These are phyloP conservation scores for Polylopha cassiicola DNA, from an alignment of 2,888 invertebrate species.

Conservation along the genomic window DNA sequence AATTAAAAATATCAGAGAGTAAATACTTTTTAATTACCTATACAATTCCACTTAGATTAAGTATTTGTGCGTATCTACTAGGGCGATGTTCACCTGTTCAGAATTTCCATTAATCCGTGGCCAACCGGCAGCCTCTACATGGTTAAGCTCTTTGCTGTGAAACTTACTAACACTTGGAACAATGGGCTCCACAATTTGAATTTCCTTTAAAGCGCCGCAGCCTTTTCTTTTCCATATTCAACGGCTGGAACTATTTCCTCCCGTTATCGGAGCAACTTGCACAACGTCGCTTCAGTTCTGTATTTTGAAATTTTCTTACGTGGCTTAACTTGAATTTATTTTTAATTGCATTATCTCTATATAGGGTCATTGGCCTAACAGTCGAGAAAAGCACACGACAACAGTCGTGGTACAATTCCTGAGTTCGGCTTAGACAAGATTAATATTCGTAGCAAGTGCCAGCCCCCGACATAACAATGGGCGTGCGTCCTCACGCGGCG, in stretches of 20 bases:
- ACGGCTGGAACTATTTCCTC: conserved; percentile 34
- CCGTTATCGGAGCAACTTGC: conserved; percentile 23
- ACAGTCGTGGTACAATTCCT: conserved; percentile 41
- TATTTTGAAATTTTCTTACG: too few species aligned
- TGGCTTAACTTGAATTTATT: too few species aligned
- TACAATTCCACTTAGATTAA: too few species aligned
- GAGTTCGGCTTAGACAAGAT: conserved; percentile 60
- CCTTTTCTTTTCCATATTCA: conserved; percentile 51
- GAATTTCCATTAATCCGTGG: conserved; percentile 42
- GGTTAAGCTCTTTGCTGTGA: conserved; percentile 49
- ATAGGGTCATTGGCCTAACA: conserved; percentile 59
- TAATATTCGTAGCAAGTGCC: conserved; percentile 70
- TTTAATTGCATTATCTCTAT: conserved; percentile 12
- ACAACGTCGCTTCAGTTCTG: conserved; percentile 16
- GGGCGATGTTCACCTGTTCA: conserved; percentile 6
- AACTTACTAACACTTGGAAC: conserved; percentile 42
- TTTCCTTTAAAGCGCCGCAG: conserved; percentile 41
- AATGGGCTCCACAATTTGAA: conserved; percentile 58
- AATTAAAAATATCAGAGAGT: too few species aligned
- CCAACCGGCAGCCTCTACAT: conserved; percentile 46
- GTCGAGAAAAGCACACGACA: conserved; percentile 42
- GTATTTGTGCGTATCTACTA: conserved; percentile 4
- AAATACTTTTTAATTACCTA: too few species aligned
- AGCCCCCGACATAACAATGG: conserved; percentile 64
- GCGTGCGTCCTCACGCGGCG: conserved; percentile 56